A percentile compares a stretch with the other conserved stretches of the same genome.
Evolutionary conservation across 1,140 invertebrate species (phyloP).

Genomic region (Leptoteleia sp.): DNA sequence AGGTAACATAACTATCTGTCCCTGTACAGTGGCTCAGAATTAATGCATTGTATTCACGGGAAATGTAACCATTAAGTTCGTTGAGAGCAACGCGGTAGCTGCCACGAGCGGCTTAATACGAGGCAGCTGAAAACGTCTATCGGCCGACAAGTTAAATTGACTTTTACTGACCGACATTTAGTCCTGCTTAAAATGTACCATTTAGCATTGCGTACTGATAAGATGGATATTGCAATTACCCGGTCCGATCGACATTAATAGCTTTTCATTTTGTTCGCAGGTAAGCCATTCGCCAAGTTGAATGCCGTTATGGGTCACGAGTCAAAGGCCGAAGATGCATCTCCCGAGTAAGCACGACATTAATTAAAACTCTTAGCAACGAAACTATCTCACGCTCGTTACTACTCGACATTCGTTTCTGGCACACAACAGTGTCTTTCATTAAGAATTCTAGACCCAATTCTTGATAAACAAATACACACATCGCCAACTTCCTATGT

Average conservation of each 20-base stretch:
- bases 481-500: too few relatives aligned
- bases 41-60: conserved; percentile 46
- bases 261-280: conserved; percentile 69
- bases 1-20: conserved; percentile 50
- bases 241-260: conserved; percentile 68
- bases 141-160: conserved; percentile 54
- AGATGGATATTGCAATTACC: conserved; percentile 69
- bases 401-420: too few relatives aligned
- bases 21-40: conserved; percentile 3
- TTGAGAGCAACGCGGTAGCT: conserved; percentile 36
- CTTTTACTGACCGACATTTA: conserved; percentile 59
- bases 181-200: conserved; percentile 48
- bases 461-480: too few relatives aligned
- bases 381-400: too few relatives aligned
- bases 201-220: conserved; percentile 64
- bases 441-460: too few relatives aligned
- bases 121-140: conserved; percentile 50
- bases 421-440: too few relatives aligned
- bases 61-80: conserved; percentile 37
- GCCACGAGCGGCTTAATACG: conserved; percentile 38
- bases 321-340: too few relatives aligned
- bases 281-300: conserved; percentile 67
- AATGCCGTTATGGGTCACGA: conserved; percentile 72
- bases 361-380: too few relatives aligned
- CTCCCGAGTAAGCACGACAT: too few relatives aligned